A percentile compares a stretch with the other conserved stretches of the same genome.
phyloP scores from a whole-genome alignment of 2,797 vertebrate species.

The Periophthalmus magnuspinnatus region DNA sequence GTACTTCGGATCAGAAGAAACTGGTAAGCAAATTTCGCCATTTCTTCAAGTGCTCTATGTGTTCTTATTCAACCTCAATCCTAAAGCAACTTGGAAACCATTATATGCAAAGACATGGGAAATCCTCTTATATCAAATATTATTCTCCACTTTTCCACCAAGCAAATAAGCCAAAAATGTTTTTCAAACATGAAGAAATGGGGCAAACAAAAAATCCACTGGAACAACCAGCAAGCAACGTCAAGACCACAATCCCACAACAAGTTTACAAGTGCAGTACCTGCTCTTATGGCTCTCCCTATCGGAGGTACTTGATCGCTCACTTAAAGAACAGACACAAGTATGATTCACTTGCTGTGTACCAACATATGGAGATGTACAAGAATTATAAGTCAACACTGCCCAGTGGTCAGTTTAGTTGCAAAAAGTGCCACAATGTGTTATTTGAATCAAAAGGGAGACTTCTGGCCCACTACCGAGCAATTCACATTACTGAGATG shows the following conservation, averaged over 20 bases:
- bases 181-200: neutral
- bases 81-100: slow-evolving; percentile 81
- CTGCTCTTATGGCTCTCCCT: slow-evolving; percentile 36
- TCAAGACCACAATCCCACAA: slow-evolving; percentile 19
- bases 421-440: slow-evolving; percentile 82
- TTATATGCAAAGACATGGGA: slow-evolving; percentile 84
- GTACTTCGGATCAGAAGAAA: slow-evolving; percentile 72
- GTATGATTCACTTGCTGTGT: slow-evolving; percentile 17
- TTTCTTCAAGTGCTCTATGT: slow-evolving; percentile 83
- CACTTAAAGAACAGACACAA: slow-evolving; percentile 61
- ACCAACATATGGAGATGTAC: slow-evolving; percentile 51
- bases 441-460: slow-evolving; percentile 77
- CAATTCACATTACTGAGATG: slow-evolving; percentile 78
- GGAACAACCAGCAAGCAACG: slow-evolving; percentile 71
- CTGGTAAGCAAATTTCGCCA: slow-evolving; percentile 63
- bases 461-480: slow-evolving; percentile 85
- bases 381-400: slow-evolving; percentile 29
- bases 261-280: slow-evolving; percentile 50
- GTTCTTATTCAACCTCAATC: slow-evolving; percentile 82
- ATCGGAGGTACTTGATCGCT: slow-evolving; percentile 39
- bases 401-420: slow-evolving; percentile 64
- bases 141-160: slow-evolving; percentile 80
- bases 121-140: slow-evolving; percentile 81
- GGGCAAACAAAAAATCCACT: slow-evolving; percentile 62
- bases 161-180: slow-evolving; percentile 36